Evolutionary conservation across 30 jellyfish, hydroid and myxozoan genomes (phyloP).

Genomic region (Hydra vulgaris): DNA sequence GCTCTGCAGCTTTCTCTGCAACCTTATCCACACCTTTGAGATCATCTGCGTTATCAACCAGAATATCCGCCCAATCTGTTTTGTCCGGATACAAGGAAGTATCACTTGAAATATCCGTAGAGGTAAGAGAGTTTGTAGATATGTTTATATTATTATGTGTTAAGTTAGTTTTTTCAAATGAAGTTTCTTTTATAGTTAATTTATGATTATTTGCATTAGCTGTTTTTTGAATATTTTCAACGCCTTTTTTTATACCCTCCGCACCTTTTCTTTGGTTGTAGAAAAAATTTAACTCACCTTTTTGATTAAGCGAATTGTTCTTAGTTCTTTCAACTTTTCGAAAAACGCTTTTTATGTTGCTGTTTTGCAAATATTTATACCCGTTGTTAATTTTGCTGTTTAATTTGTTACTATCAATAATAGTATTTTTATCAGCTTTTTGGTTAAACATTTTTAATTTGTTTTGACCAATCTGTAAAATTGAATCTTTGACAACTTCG

Average conservation of each 20-base stretch:
- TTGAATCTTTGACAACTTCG: no score
- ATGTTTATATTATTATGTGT: background rate
- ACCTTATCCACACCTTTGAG: background rate
- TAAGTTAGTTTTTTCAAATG: background rate
- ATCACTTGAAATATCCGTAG: background rate
- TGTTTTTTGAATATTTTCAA: background rate
- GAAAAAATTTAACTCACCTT: background rate
- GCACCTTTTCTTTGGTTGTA: background rate
- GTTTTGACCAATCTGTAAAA: background rate
- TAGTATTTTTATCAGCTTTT: background rate
- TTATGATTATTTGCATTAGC: background rate
- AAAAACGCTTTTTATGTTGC: background rate
- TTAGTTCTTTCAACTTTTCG: background rate
- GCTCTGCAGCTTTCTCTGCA: no score
- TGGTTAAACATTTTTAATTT: background rate
- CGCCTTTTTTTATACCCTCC: background rate
- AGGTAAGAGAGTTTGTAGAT: background rate
- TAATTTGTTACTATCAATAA: background rate
- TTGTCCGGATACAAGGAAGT: conserved; percentile 18
- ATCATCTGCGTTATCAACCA: background rate
- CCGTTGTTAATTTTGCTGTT: background rate
- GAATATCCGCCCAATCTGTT: conserved; percentile 26
- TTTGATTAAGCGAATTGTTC: background rate
- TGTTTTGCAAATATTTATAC: background rate
- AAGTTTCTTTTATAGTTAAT: background rate